These are phyloP conservation scores for Oasisia sp. DNA, from an alignment of 2,888 invertebrate genomes.

Conservation along the genomic window DNA sequence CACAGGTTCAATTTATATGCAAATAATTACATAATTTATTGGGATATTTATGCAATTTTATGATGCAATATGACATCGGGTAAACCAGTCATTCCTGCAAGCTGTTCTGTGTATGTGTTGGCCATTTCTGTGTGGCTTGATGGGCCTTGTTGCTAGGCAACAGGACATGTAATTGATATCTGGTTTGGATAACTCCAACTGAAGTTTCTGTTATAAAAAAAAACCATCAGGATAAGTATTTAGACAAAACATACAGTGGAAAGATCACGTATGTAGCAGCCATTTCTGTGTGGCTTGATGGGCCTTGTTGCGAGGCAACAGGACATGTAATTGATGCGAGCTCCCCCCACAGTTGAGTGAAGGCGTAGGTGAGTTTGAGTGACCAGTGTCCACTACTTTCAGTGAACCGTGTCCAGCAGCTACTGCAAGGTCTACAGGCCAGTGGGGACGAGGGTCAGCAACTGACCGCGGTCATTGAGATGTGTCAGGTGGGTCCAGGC, in stretches of 20 bases:
- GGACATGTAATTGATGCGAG: background rate
- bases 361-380: background rate
- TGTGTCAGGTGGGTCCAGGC: constrained; percentile 79
- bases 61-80: background rate
- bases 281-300: background rate
- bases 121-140: background rate
- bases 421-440: constrained; percentile 90
- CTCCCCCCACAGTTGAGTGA: too few species aligned
- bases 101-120: background rate
- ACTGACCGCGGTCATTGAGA: constrained; percentile 94
- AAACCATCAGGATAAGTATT: too few species aligned
- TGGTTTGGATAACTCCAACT: too few species aligned
- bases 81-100: too few species aligned
- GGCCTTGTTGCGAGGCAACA: background rate
- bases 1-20: too few species aligned
- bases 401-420: constrained; percentile 87
- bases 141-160: background rate
- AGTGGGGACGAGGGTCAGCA: constrained; percentile 95
- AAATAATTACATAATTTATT: too few species aligned
- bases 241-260: too few species aligned
- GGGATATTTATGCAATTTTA: too few species aligned
- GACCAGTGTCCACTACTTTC: constrained; percentile 39
- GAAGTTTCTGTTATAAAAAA: too few species aligned
- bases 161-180: background rate
- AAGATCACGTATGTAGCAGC: background rate